Evolutionary conservation across 37 sponge, comb jelly and placozoan genomes (phyloP), one percentile per base, ranked within the genome.

Genomic region (Agelas oroides): DNA sequence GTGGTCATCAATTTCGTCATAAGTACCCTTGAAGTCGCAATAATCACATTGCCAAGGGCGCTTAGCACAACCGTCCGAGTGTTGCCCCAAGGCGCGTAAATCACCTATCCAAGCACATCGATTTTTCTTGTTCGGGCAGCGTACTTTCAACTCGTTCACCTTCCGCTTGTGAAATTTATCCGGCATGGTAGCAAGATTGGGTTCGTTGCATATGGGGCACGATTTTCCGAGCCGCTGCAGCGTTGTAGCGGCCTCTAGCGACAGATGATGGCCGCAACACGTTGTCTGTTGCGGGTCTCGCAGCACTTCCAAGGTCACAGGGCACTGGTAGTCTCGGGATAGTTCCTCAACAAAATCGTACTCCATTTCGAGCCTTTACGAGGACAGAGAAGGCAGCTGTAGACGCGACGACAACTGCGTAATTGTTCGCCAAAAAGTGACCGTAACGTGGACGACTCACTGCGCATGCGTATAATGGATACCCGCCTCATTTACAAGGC

Each of bases 61-160:
- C 31, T 79, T 69, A 1, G 40, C 18, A 65, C 87, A 86, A 18
- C 63, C 41, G 41, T 54, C 60, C 1, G 65, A 13, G 38, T 86
- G 87, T 35, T 70, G 58, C 8, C 41, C 15, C 13, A 78, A 23
- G 15, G 54, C 52, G 1, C 35, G 52, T 0, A 79, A 32, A 16
- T 58, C 36, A 18, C 87, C 87, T 54, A 79, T 65, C 87, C 87
- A 86, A 32, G 78, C 60, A 40, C 87, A 86, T 32, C 80, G 72
- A 53, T 63, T 78, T 11, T 16, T 21, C n/a, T 17, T 60, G 79
- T 86, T 27, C 34, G 71, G 73, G 31, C 87, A 86, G 14, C 38
- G 33, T 21, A 86, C 80, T 21, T 60, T 59, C 34, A 71, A 23
- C 35, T 70, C 80, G 35, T 37, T 36, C 5, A 86, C 71, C 34